phyloP scores from a whole-genome alignment of 1,140 invertebrate genomes.

The Plectrocnemia conspersa region DNA sequence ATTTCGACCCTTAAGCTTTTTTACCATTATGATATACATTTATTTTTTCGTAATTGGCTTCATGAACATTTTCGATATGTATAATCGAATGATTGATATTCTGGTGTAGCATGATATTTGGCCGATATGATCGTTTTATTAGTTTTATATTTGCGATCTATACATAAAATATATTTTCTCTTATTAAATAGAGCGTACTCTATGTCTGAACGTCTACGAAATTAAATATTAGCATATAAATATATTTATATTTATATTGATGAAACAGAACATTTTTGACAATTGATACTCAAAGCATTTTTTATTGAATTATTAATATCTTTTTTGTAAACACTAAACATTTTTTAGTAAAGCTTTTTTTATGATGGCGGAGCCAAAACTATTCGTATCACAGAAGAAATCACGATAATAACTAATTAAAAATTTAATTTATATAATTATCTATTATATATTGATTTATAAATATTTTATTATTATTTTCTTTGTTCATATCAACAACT shows the following conservation, averaged over 20 bases:
- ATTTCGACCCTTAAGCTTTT: no score
- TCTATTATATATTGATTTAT: not conserved
- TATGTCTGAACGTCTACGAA: not conserved
- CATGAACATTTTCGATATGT: no score
- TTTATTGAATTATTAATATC: conserved; percentile 1
- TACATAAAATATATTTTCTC: not conserved
- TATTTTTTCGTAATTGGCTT: no score
- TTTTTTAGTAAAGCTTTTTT: conserved; percentile 19
- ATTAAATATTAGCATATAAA: not conserved
- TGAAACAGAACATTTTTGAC: not conserved
- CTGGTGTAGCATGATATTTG: no score
- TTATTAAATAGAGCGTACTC: not conserved
- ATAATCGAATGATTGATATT: no score
- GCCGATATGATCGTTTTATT: no score
- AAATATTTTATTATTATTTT: no score
- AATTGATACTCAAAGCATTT: not conserved
- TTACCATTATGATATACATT: no score
- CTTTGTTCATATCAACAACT: no score
- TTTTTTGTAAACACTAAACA: conserved; percentile 5
- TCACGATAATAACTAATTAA: conserved; percentile 21
- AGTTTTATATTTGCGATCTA: no score
- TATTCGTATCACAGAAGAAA: conserved; percentile 28
- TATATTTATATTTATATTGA: not conserved
- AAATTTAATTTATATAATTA: conserved; percentile 4
- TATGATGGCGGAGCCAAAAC: conserved; percentile 23